A percentile compares a stretch with the other conserved stretches of the same genome.
Evolutionary conservation across 2,888 invertebrate genomes (phyloP).

Genomic region (Marasmarcha lunaedactyla): DNA sequence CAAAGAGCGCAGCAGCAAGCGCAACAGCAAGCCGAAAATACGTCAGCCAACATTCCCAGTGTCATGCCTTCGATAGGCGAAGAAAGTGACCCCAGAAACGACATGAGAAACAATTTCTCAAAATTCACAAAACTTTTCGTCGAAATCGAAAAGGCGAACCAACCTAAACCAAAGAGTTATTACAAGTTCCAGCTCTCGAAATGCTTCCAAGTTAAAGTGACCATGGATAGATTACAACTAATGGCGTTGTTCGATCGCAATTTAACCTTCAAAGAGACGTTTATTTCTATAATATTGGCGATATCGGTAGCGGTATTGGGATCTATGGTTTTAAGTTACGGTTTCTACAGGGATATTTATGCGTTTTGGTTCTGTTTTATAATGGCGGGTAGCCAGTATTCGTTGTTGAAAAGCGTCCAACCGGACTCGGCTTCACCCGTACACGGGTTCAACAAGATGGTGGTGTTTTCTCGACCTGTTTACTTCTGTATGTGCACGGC

Average conservation of each 20-base stretch:
- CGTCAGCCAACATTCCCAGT: slow-evolving; percentile 41
- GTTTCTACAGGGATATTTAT: slow-evolving; percentile 91
- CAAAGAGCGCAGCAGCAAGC: slow-evolving; percentile 41
- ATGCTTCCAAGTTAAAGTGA: slow-evolving; percentile 78
- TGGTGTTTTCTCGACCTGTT: slow-evolving; percentile 92
- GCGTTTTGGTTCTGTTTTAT: slow-evolving; percentile 97
- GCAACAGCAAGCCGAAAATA: slow-evolving; percentile 29
- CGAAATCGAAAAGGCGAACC: slow-evolving; percentile 63
- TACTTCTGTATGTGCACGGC: slow-evolving; percentile 89
- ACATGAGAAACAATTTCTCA: slow-evolving; percentile 62
- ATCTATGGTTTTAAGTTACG: slow-evolving; percentile 82
- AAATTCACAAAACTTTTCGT: slow-evolving; percentile 70
- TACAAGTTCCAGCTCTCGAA: slow-evolving; percentile 83
- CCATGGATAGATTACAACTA: slow-evolving; percentile 92
- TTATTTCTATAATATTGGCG: slow-evolving; percentile 86
- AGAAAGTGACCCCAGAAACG: slow-evolving; percentile 57
- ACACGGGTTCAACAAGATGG: slow-evolving; percentile 96
- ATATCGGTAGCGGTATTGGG: slow-evolving; percentile 88
- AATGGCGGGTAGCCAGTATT: slow-evolving; percentile 98
- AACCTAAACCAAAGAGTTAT: slow-evolving; percentile 72
- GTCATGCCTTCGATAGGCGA: slow-evolving; percentile 69
- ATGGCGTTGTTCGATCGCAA: slow-evolving; percentile 95
- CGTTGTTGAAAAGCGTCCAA: slow-evolving; percentile 95
- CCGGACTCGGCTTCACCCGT: slow-evolving; percentile 99
- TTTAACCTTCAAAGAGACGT: slow-evolving; percentile 83